These are phyloP conservation scores for Graptemys geographica DNA, from an alignment of 2,797 vertebrate genomes.

Conservation along the genomic window DNA sequence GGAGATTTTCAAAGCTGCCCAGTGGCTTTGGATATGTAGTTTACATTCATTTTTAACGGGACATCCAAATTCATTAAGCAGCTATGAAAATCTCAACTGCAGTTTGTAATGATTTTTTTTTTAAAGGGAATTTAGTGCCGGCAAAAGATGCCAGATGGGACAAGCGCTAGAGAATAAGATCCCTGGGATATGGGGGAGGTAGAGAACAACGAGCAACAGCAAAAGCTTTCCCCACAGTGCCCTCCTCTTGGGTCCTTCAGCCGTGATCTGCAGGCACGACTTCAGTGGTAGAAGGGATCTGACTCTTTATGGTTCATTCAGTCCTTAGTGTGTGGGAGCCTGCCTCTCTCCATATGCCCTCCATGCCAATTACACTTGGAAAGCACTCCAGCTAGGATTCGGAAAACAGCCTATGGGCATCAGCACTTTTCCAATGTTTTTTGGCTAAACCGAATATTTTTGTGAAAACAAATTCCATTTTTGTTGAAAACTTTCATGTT, in stretches of 20 bases:
- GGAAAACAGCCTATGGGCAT: neutral
- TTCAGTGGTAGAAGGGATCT: neutral
- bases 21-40: neutral
- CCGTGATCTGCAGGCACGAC: neutral
- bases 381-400: neutral
- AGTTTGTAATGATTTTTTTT: neutral
- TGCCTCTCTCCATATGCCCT: neutral
- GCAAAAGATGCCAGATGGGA: neutral
- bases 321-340: neutral
- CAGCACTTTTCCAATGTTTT: neutral
- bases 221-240: neutral
- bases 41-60: neutral
- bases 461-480: neutral
- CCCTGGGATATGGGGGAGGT: neutral
- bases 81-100: neutral
- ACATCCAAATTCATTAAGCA: neutral
- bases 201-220: neutral
- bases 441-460: neutral
- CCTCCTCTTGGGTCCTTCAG: neutral
- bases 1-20: constrained; percentile 16
- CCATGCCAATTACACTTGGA: constrained; percentile 61
- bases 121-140: constrained; percentile 28
- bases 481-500: neutral
- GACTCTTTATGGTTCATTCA: constrained; percentile 34
- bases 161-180: neutral